Base-by-base conservation (phyloP, 1,140 invertebrate species). In the Brevipalpus yothersi region DNA sequence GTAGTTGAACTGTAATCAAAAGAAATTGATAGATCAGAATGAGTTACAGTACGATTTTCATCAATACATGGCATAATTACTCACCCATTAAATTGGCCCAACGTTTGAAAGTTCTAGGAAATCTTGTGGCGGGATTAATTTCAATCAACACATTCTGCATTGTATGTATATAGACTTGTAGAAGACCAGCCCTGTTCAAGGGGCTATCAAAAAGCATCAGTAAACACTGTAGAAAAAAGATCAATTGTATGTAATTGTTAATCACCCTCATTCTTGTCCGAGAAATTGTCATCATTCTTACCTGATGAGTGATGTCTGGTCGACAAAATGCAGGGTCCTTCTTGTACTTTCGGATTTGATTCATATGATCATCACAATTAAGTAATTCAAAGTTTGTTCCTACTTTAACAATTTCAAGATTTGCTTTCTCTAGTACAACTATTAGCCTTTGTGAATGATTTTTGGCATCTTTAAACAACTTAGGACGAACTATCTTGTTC, bases 21-120 rank as follows among this genome's bases (percentile, higher is more conserved):
- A 55, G 10, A 4, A 64, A n/a, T 41, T 55, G 57, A 63, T 58
- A 47, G 51, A 61, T 13, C 42, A 11, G 12, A 57, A 60, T 43
- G 57, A 60, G 56, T 39, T 31, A 5, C 2, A 3, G 31, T 31
- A 31, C 2, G 5, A 23, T 39, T 21, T 61, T 45, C 17, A 55
- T 58, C 54, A 56, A 62, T 23, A 12, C 51, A 53, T 49, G 56
- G 58, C 60, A 42, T n/a, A 53, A 49, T 59, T 56, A 67, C 72
- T 72, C 78, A 92, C 89, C 89, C 82, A 99, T 97, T 17, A 98
- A 73, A 49, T 92, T 93, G 68, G 91, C 89, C 79, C 99, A 99
- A 69, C 94, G 77, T 69, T 96, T 94, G 69, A 93, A 98, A 13
- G 94, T 98, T 66, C 94, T 78, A 1, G 95, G 95, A 69, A 99